Evolutionary conservation across 2,113 vertebrate species (phyloP), one percentile per base, ranked within the genome.

Genomic region (Cyphomyrus plagiostoma): DNA sequence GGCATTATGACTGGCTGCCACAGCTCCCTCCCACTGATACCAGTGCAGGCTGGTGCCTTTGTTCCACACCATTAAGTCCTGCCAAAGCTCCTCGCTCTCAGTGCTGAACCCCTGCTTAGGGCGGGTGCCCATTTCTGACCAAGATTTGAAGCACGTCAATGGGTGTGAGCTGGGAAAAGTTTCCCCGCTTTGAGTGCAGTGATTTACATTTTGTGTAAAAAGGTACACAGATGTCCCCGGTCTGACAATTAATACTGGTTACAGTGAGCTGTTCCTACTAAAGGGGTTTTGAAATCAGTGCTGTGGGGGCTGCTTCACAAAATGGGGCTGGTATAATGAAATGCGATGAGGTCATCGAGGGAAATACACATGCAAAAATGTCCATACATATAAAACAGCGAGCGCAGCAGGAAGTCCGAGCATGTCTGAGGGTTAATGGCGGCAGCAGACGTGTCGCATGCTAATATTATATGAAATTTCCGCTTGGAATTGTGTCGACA

Each of bases 51-150:
- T 46, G 53, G 84, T 89, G 46, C 39, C 83, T 92, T 92, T 92
- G 91, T 92, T 92, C 90, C 26, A 77, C 90, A 88, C 89, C 92
- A 92, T 91, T 92, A 92, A 92, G 90, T 91, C 90, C 88, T 83
- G 90, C 92, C 90, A 90, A 90, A 88, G 89, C 87, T 87, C 19
- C 49, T 17, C 49, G 74, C 88, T 53, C 23, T 42, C 26, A 6
- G 49, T 53, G 9, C 49, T 13, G 62, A 23, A 23, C 49, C 70
- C 26, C 4, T 3, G 49, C 0, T 82, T 11, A 30, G 48, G 7
- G 26, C 15, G 45, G 23, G 35, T 23, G 77, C 70, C 13, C 35
- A 45, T 89, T 89, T 52, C 49, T n/a, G 49, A 46, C 48, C 23
- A n/a, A 45, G 30, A 66, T 53, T 56, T 80, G 70, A 53, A 45